Base-by-base conservation (phyloP, 2,888 invertebrate species). In the Cotesia congregata region DNA sequence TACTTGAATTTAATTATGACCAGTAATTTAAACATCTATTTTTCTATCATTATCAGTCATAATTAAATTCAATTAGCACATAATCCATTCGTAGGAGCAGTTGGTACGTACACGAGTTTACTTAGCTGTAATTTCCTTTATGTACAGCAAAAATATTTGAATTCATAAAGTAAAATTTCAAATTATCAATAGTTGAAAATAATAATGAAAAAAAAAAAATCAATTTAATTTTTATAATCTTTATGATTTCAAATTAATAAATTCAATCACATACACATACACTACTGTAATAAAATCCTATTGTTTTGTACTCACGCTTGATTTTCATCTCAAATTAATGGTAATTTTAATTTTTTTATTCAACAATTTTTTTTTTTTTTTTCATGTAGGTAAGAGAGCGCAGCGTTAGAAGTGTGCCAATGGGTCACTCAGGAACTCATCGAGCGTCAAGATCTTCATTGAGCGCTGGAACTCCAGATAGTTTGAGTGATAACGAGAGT, bases 361-460 rank as follows among this genome's bases (percentile, higher is more conserved):
- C 7, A 65, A 30, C 1, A 65, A 30, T 65, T 65, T 40, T 40
- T 64, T 30, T 67, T 5, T n/a, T n/a, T n/a, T 73, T 6, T 30
- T 61, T n/a, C 4, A 40, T 30, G 5, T 91, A 98, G 97, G 96
- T 98, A 78, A 94, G 97, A 85, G 98, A 98, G 91, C 94, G 97
- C 85, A 97, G 97, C 65, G 95, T 93, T 78, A 93, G 97, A 84
- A 97, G 97, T 76, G 95, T 97, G 82, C 97, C 98, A 68, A 97
- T 98, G 97, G 93, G 93, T 59, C 88, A 88, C 12, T 50, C 50
- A 64, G 30, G 30, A 30, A 30, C 30, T 30, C 93, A 94, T 67
- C 91, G 94, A 81, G 93, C 94, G 50, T 94, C 95, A 62, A 92
- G 95, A 80, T 94, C 95, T 1, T 95, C 95, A 17, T 91, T 95